Conservation (phyloP, 2,797 vertebrate genomes). For the Pyrocephalus nanus region DNA sequence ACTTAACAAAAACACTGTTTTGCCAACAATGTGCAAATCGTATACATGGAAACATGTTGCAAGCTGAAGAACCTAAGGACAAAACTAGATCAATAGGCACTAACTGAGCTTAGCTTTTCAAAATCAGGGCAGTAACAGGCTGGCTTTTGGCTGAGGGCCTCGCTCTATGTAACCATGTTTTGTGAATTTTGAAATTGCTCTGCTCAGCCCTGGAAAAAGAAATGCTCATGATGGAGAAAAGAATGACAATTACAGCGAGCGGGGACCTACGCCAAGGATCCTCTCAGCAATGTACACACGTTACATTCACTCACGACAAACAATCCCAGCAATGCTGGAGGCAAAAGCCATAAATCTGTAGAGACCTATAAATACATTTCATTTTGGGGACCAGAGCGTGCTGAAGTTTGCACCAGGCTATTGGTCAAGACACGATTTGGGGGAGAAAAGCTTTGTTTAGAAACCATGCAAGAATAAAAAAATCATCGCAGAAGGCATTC, state of each 20-base stretch:
- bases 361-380: slow-evolving; percentile 10
- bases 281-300: neutral
- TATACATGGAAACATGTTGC: accelerated
- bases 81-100: neutral
- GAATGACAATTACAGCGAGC: neutral
- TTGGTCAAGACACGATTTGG: neutral
- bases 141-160: neutral
- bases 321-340: neutral
- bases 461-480: neutral
- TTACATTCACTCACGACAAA: neutral
- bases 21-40: neutral
- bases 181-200: neutral
- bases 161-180: neutral
- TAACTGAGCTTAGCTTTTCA: neutral
- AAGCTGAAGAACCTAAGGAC: neutral
- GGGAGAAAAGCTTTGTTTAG: neutral
- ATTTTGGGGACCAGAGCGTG: neutral
- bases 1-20: neutral
- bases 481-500: neutral
- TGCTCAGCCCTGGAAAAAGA: neutral
- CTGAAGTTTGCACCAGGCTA: neutral
- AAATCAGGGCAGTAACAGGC: neutral
- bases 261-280: neutral
- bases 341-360: neutral
- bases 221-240: neutral